phyloP scores from a whole-genome alignment of 1,140 invertebrate species.

The Ceratina australensis region DNA sequence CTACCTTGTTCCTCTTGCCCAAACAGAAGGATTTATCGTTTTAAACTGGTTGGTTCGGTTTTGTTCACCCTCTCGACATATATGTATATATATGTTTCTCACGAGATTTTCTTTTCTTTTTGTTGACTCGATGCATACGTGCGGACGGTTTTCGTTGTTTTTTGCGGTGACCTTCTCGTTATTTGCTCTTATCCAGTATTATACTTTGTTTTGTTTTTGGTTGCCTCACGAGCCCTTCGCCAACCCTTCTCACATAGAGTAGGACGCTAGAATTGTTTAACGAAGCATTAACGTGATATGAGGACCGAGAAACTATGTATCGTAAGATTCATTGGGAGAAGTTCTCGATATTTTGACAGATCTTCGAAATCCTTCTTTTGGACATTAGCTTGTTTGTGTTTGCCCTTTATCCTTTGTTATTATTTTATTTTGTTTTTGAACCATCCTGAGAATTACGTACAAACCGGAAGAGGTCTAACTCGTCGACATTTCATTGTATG shows the following conservation, averaged over 20 bases:
- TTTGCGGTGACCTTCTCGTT: slow-evolving; percentile 1
- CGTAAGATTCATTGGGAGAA: background rate
- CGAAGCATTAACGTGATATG: slow-evolving; percentile 53
- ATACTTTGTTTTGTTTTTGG: slow-evolving; percentile 24
- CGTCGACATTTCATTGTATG: slow-evolving; percentile 42
- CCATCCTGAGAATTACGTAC: background rate
- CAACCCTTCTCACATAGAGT: slow-evolving; percentile 63
- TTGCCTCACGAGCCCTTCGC: slow-evolving; percentile 57
- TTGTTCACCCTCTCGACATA: slow-evolving; percentile 3
- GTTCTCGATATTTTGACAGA: background rate
- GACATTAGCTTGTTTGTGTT: slow-evolving; percentile 23
- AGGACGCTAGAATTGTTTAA: slow-evolving; percentile 61
- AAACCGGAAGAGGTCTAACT: background rate
- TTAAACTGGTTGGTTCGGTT: slow-evolving; percentile 28
- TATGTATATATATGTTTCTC: slow-evolving; percentile 8
- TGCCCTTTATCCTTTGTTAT: background rate
- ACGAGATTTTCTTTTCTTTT: background rate
- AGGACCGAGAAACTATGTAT: slow-evolving; percentile 51
- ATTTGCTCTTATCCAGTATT: slow-evolving; percentile 6
- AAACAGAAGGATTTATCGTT: slow-evolving; percentile 56
- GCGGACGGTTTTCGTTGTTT: slow-evolving; percentile 7
- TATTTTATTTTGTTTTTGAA: slow-evolving; percentile 4
- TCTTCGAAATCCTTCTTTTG: slow-evolving; percentile 29
- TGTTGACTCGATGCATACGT: background rate
- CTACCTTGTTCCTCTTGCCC: slow-evolving; percentile 49